phyloP scores from a whole-genome alignment of 2,113 vertebrate species.

The Heterotilapia buettikoferi region DNA sequence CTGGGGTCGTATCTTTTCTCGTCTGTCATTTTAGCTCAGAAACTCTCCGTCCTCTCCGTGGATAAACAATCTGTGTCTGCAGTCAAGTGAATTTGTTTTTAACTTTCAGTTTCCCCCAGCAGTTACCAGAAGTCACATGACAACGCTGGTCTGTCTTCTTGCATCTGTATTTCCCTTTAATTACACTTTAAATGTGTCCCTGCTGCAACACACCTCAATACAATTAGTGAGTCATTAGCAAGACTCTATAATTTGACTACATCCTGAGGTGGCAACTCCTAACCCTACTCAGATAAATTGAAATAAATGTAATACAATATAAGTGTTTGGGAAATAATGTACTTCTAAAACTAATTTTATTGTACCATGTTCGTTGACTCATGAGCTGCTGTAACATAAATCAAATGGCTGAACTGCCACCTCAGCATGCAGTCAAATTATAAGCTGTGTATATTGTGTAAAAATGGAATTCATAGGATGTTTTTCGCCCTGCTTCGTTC shows the following conservation, averaged over 20 bases:
- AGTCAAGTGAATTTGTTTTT: neutral
- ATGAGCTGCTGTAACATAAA: neutral
- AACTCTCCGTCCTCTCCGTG: neutral
- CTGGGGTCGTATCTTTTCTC: conserved; percentile 54
- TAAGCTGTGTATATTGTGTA: neutral
- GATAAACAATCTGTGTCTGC: neutral
- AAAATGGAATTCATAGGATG: neutral
- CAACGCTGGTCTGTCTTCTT: neutral
- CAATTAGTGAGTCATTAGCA: neutral
- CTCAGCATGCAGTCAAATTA: neutral
- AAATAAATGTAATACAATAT: neutral
- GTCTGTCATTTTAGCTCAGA: neutral
- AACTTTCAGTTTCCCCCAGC: neutral
- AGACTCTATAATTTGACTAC: neutral
- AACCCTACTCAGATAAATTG: neutral
- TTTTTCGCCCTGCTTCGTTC: neutral
- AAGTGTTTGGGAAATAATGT: neutral
- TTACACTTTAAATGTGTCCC: neutral
- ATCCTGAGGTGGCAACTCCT: neutral
- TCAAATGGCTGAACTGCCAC: neutral
- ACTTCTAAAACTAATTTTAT: neutral
- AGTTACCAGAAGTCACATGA: neutral
- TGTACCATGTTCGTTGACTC: neutral
- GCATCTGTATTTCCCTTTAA: neutral
- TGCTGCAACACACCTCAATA: neutral